Evolutionary conservation across 2,888 invertebrate genomes (phyloP), one percentile per base, ranked within the genome.

Genomic region (Pelosia muscerda): DNA sequence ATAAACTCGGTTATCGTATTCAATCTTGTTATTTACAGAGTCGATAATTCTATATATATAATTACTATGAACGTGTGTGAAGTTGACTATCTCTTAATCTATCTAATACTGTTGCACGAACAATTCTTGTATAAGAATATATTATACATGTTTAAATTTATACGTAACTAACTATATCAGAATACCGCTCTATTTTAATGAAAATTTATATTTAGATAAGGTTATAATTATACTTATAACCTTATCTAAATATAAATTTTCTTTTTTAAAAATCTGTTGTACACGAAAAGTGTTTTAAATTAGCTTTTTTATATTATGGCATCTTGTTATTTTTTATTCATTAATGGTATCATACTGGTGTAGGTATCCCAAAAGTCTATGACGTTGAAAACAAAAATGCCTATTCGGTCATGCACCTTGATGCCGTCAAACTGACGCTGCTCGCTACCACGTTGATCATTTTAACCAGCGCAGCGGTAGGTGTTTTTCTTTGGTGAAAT

Each of bases 1-100:
- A 66, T 58, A 68, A 79, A 74, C 62, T 66, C 28, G 49, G 26
- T 73, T 76, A 76, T 68, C 73, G 25, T 55, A 60, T 63, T 68
- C 60, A 59, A 65, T 68, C 60, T 63, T 66, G 34, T 42, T 63
- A 66, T 66, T 76, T 57, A 67, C 49, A 23, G 61, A 71, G 66
- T 63, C 69, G 3, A 19, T 42, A 19, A 15, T 42, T 0, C 6
- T 28, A 62, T 66, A 54, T 59, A 66, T 70, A 60, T 65, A 15
- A 56, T 11, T 26, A 56, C 64, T 55, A 76, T 64, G 66, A 67
- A 31, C 11, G 10, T 19, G 28, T 76, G n/a, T 63, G 57, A 60
- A 68, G 69, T 58, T 55, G 55, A 60, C 56, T 56, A 70, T 73
- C 56, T 57, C 65, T 69, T 71, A 42, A 49, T 49, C 49, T 49